Conservation (phyloP, 1,140 invertebrate species). For the Drosophila melanogaster region Release_6_plus_ISO1_MT NT_033779.5:18258501-18259000, state of each 20-base stretch:
- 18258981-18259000: conserved; percentile 30
- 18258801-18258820: conserved; percentile 20
- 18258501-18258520: conserved; percentile 59
- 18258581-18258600: conserved; percentile 78
- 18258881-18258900: conserved; percentile 77
- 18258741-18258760: conserved; percentile 39
- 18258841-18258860: conserved; percentile 66
- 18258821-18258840: conserved; percentile 34
- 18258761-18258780: conserved; percentile 55
- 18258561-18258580: conserved; percentile 75
- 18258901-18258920: conserved; percentile 30
- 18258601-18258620: conserved; percentile 74
- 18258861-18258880: conserved; percentile 42
- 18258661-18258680: conserved; percentile 69
- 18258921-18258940: neutral
- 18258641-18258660: conserved; percentile 65
- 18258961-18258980: conserved; percentile 56
- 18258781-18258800: neutral
- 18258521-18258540: conserved; percentile 77
- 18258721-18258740: neutral
- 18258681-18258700: conserved; percentile 34
- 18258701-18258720: conserved; percentile 13
- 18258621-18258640: conserved; percentile 82
- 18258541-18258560: conserved; percentile 42
- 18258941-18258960: conserved; percentile 59